Evolutionary conservation across 2,113 vertebrate species (phyloP).

Genomic region (Rhinopomastus cyanomelas): DNA sequence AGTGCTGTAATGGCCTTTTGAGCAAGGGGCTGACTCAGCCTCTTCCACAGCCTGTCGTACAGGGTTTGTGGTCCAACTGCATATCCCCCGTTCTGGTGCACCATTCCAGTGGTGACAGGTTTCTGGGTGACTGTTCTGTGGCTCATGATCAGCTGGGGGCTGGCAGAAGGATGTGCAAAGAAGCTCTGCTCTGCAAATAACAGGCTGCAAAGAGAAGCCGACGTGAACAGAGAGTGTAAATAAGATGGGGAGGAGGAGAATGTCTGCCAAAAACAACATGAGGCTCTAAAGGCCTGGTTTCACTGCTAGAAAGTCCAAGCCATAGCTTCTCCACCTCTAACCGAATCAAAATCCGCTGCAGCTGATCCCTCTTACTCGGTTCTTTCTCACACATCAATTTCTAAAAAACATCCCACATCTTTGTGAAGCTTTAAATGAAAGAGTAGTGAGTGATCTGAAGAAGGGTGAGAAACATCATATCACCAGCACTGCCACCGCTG

Average conservation of each 20-base stretch:
- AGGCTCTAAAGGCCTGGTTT: constrained; percentile 52
- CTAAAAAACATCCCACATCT: constrained; percentile 19
- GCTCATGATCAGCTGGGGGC: constrained; percentile 67
- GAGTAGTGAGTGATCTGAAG: background rate
- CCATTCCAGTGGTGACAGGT: constrained; percentile 68
- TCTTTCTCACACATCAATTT: constrained; percentile 32
- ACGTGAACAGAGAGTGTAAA: constrained; percentile 51
- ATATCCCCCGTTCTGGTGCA: constrained; percentile 31
- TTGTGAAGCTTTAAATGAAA: constrained; percentile 13
- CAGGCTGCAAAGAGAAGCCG: constrained; percentile 49
- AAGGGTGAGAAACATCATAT: background rate
- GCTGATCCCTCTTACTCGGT: constrained; percentile 14
- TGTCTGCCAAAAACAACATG: constrained; percentile 61
- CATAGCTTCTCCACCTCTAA: constrained; percentile 23
- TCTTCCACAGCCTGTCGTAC: constrained; percentile 43
- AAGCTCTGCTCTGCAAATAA: constrained; percentile 65
- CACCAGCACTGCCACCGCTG: background rate
- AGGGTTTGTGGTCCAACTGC: constrained; percentile 26
- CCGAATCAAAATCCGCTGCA: background rate
- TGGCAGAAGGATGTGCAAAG: constrained; percentile 66
- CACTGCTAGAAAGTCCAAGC: constrained; percentile 41
- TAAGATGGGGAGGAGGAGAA: constrained; percentile 47
- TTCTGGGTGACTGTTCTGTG: constrained; percentile 67
- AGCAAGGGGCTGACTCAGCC: constrained; percentile 65
- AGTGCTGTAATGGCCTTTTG: constrained; percentile 60